Base-by-base conservation (phyloP, 2,888 invertebrate species). In the Shargacucullia verbasci region DNA sequence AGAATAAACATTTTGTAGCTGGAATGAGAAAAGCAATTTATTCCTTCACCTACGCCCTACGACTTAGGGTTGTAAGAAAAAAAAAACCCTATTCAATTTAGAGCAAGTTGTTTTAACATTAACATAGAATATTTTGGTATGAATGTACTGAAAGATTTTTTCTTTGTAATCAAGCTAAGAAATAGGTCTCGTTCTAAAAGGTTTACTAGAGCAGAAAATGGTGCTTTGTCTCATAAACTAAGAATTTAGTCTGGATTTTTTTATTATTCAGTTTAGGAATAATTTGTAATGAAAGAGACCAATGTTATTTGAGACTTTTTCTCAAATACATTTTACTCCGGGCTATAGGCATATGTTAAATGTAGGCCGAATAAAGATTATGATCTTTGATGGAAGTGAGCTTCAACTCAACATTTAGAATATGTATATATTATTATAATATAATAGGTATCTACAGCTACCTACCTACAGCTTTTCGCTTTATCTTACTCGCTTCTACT, bases 1-100 rank as follows among this genome's bases (percentile, higher is more conserved):
- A 41, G 45, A 41, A 47, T 62, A 56, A 64, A 59, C 35, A 43
- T 66, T 67, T 27, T 52, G 38, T 35, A 35, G 33, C 38, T 34
- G 14, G 33, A 41, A 33, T 15, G 12, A 14, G 43, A 48, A 61
- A 54, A 44, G 12, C 12, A 34, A 44, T 33, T 33, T 47, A 47
- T 52, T 57, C 34, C 11, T 13, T 35, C 45, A 49, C 27, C 49
- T 15, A n/a, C 29, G 29, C 29, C 7, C 10, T 33, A n/a, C 4
- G 33, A 1, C 6, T 11, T 33, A 33, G n/a, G 1, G 0, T 11
- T 11, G 1, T 2, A 11, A 33, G 33, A n/a, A 33, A 29, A 14
- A 9, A 29, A 53, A 41, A 63, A 13, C 3, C 33, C 8, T 33
- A 33, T 11, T 11, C 33, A 33, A 33, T 33, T 33, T 33, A 10